Base-by-base conservation (phyloP, 2,797 vertebrate species). In the Mustela erminea region DNA sequence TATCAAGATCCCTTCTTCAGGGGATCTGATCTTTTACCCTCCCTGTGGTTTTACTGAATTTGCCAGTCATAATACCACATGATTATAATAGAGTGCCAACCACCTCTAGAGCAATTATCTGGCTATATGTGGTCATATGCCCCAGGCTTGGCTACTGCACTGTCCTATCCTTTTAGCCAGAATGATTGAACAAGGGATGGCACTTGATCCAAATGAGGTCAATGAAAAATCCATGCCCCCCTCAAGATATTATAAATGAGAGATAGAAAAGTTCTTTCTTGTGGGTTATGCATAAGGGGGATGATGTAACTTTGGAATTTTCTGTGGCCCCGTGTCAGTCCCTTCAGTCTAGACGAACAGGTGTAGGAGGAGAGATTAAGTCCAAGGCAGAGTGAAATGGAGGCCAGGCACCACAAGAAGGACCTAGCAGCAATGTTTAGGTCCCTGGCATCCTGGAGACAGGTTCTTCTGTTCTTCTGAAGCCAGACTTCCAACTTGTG, bases 51-150 rank as follows among this genome's bases (percentile, higher is more conserved):
- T 90, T 77, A 29, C n/a, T 32, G 41, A 5, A 25, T 70, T 91
- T 68, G 43, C 35, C 95, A 64, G 56, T 85, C 84, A 58, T 38
- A 83, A 15, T 27, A 27, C 60, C 82, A 15, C 4, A 7, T 58
- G 95, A 96, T 96, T 97, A 82, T 96, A 97, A 75, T 80, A 97
- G 80, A 96, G 95, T 92, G 87, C 72, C 96, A 93, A 84, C 85
- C 78, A 89, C 97, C 95, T 94, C 80, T 95, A 93, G 90, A 97
- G 86, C 97, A 88, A 87, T 35, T 78, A 11, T 35, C 8, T 81
- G 52, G 11, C 62, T 86, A 58, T n/a, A 46, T 66, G n/a, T 54
- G 25, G 13, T 43, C 29, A 11, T 62, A 56, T 78, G 29, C 80
- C 85, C 77, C 62, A 41, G 74, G 29, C 3, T 25, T 83, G 41